Conservation (phyloP, 2,113 vertebrate genomes). For the Suricata suricatta region DNA sequence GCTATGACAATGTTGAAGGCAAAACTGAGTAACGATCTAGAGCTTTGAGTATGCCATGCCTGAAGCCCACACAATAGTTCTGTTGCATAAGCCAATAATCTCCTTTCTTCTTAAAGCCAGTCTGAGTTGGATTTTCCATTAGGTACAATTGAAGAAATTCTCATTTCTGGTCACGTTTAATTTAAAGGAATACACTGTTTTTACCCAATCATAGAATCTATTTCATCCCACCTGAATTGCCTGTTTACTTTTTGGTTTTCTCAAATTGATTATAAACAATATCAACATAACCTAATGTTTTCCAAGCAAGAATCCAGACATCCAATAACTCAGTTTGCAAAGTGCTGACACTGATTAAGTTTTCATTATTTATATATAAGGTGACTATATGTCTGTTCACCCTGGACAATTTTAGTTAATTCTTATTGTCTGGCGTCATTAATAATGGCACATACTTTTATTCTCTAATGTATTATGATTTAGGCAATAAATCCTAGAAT, state of each 20-base stretch:
- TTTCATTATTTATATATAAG: background rate
- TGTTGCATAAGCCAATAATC: background rate
- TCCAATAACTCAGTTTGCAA: background rate
- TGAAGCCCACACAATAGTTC: background rate
- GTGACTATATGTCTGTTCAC: background rate
- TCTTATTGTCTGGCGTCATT: background rate
- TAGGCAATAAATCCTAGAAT: background rate
- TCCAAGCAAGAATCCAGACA: background rate
- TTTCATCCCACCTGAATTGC: background rate
- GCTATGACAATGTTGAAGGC: background rate
- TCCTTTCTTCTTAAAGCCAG: background rate
- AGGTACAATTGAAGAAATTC: background rate
- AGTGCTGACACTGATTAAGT: background rate
- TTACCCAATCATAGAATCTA: background rate
- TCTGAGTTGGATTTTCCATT: background rate
- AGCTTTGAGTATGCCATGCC: background rate
- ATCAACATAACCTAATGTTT: background rate
- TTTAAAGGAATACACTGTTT: background rate
- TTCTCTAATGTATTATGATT: background rate
- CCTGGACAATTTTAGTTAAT: background rate
- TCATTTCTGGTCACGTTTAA: background rate
- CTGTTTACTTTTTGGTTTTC: background rate
- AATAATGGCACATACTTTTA: background rate
- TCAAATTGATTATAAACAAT: background rate
- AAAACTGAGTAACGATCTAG: background rate